phyloP scores from a whole-genome alignment of 2,888 invertebrate genomes.

The Phoenoteleia sp. region DNA sequence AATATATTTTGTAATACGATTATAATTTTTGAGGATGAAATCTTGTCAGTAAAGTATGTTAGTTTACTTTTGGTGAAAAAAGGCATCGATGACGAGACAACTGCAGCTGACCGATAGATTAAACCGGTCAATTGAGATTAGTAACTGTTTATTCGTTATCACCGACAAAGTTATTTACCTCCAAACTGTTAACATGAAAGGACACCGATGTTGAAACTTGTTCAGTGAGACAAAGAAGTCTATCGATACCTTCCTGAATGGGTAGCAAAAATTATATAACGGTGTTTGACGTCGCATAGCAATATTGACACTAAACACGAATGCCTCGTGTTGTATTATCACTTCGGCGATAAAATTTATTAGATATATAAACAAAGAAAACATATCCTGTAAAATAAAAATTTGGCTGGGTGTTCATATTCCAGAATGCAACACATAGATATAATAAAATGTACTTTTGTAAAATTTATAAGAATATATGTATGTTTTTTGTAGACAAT shows the following conservation, averaged over 20 bases:
- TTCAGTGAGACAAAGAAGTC: conserved; percentile 72
- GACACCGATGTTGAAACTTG: conserved; percentile 68
- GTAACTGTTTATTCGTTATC: conserved; percentile 74
- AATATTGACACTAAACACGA: conserved; percentile 65
- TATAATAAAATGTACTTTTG: too few relatives aligned
- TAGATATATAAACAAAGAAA: conserved; percentile 47
- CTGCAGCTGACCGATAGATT: conserved; percentile 57
- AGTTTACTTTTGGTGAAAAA: conserved; percentile 51
- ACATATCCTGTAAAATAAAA: conserved; percentile 39
- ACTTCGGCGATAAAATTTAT: conserved; percentile 52
- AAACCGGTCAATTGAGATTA: conserved; percentile 75
- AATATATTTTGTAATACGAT: too few relatives aligned
- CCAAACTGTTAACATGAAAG: conserved; percentile 78
- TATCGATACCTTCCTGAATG: conserved; percentile 65
- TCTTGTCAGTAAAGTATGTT: conserved; percentile 28
- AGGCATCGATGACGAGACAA: conserved; percentile 47
- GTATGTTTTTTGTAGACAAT: too few relatives aligned
- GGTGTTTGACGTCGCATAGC: conserved; percentile 63
- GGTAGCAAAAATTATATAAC: conserved; percentile 73
- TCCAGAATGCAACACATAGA: not conserved
- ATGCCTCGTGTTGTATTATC: conserved; percentile 62
- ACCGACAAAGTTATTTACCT: conserved; percentile 75
- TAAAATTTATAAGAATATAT: too few relatives aligned
- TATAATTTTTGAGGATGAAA: not conserved
- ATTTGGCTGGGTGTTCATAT: not conserved